Percentiles rank a stretch among this genome's conserved stretches.
Conservation (phyloP, 2,797 vertebrate genomes). For the Pangasius djambal region DNA sequence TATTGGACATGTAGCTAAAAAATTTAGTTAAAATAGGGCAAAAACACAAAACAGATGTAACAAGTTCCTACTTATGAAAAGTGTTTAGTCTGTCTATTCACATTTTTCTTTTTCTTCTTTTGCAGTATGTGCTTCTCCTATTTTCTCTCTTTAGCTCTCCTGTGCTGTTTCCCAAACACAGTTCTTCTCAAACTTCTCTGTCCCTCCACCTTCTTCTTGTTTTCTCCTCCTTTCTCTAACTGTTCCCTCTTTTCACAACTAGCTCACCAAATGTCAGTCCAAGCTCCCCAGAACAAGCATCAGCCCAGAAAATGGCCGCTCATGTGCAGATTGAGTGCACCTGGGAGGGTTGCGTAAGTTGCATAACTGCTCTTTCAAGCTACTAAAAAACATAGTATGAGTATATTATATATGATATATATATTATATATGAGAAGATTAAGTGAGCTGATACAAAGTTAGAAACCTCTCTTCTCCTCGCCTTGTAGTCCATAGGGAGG, state of each 20-base stretch:
- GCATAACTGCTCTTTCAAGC: slow-evolving; percentile 28
- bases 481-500: slow-evolving; percentile 12
- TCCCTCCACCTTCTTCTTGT: neutral
- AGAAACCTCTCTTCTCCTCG: neutral
- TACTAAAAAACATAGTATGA: neutral
- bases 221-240: neutral
- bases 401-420: too few species aligned
- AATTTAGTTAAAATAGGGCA: neutral
- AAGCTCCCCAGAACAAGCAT: slow-evolving; percentile 17
- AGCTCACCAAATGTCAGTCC: slow-evolving; percentile 39
- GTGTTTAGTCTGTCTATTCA: slow-evolving; percentile 8
- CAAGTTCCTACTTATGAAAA: neutral
- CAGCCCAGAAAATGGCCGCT: slow-evolving; percentile 54
- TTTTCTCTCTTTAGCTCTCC: slow-evolving; percentile 31
- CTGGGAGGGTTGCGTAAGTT: slow-evolving; percentile 58
- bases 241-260: slow-evolving; percentile 2
- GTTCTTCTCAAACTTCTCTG: neutral
- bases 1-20: neutral
- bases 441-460: neutral
- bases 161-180: slow-evolving; percentile 20
- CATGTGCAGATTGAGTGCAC: slow-evolving; percentile 17
- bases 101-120: neutral
- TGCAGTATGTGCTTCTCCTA: neutral
- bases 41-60: neutral
- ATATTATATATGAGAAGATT: too few species aligned